Conservation (phyloP, 2,113 vertebrate species). For the Scatophagus argus region DNA sequence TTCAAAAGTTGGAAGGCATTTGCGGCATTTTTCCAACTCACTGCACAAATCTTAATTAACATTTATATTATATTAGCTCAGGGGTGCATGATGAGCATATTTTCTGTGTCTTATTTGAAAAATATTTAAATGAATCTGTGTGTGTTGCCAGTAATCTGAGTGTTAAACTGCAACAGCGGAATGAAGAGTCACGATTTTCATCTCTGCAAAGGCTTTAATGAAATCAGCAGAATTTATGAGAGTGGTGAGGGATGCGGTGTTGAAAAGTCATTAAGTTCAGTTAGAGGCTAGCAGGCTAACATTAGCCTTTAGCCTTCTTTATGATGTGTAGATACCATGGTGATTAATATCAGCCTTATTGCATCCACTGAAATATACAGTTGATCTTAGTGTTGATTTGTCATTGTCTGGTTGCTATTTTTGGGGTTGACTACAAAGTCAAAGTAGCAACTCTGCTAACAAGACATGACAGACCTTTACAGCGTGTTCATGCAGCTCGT, state of each 20-base stretch:
- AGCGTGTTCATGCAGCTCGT: background rate
- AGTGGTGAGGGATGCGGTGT: constrained; percentile 47
- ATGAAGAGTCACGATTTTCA: constrained; percentile 48
- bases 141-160: constrained; percentile 50
- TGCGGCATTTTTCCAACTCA: constrained; percentile 68
- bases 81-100: constrained; percentile 70
- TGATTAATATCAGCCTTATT: background rate
- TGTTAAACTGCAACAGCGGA: constrained; percentile 45
- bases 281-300: constrained; percentile 28
- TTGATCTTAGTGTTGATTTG: background rate
- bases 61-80: constrained; percentile 86
- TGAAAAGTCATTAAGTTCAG: constrained; percentile 38
- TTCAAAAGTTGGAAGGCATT: constrained; percentile 65
- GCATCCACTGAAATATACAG: background rate
- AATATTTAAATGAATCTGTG: constrained; percentile 76
- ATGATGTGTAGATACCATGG: no score
- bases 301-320: background rate
- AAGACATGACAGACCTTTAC: background rate
- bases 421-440: background rate
- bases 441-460: background rate
- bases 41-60: constrained; percentile 82
- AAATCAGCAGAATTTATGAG: constrained; percentile 41
- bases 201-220: constrained; percentile 49
- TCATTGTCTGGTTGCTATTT: background rate
- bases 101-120: constrained; percentile 66